These are phyloP conservation scores for Tachina grossa DNA, from an alignment of 2,888 invertebrate species.

Conservation along the genomic window DNA sequence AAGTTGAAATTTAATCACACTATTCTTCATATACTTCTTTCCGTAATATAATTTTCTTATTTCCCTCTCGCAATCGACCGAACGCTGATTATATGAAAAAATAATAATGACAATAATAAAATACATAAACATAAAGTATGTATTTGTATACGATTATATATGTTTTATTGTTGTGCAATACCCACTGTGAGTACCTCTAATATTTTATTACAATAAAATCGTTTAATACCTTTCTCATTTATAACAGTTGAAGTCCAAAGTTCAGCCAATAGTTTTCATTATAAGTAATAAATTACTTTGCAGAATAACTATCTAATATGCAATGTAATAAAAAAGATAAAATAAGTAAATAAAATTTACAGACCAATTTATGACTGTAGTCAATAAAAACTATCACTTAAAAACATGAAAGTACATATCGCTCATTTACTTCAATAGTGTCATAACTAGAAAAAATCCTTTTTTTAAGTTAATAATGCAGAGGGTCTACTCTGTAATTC, in stretches of 20 bases:
- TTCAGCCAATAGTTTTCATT: not conserved
- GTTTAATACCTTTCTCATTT: not conserved
- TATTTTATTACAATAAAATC: not conserved
- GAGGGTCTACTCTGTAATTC: too few species aligned
- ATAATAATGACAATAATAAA: too few species aligned
- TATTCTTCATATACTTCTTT: too few species aligned
- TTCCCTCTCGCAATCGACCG: too few species aligned
- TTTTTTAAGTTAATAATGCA: too few species aligned
- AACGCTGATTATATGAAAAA: too few species aligned
- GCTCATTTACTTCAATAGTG: too few species aligned
- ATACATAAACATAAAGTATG: too few species aligned
- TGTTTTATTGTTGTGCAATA: not conserved
- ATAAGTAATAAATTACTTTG: not conserved
- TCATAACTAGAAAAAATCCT: too few species aligned
- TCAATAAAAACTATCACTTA: not conserved
- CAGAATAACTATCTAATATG: not conserved
- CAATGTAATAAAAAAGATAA: not conserved
- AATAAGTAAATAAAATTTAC: not conserved
- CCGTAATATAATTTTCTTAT: too few species aligned
- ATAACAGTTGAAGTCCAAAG: slow-evolving; percentile 5
- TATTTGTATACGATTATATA: too few species aligned
- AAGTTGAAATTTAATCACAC: too few species aligned
- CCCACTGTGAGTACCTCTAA: not conserved
- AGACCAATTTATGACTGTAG: not conserved
- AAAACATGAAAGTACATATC: not conserved